phyloP scores from a whole-genome alignment of 30 jellyfish, hydroid and myxozoan species.

The Aurelia sp. region DNA sequence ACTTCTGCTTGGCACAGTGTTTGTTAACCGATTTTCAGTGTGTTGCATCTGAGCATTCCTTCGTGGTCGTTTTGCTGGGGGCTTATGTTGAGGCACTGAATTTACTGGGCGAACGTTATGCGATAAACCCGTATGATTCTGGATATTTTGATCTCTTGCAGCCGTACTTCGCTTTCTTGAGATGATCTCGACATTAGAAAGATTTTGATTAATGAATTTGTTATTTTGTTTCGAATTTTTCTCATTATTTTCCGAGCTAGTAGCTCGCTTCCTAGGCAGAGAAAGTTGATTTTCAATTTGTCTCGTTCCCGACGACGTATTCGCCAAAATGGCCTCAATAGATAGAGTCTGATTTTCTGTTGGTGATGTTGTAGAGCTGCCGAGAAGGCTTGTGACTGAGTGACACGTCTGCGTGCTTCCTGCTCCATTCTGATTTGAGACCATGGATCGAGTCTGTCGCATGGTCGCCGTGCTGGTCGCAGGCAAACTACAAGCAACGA shows the following conservation, averaged over 20 bases:
- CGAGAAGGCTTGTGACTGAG: constrained; percentile 53
- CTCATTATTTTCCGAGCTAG: neutral
- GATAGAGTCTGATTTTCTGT: constrained; percentile 49
- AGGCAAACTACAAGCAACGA: neutral
- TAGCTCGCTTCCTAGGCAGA: neutral
- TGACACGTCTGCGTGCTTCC: constrained; percentile 46
- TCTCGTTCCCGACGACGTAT: neutral
- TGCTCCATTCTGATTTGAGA: neutral
- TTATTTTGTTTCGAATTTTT: neutral
- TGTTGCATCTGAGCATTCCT: neutral
- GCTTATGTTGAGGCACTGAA: neutral
- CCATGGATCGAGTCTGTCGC: constrained; percentile 8
- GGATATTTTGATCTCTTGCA: neutral
- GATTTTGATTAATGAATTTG: neutral
- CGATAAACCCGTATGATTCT: neutral
- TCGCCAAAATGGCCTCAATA: constrained; percentile 29
- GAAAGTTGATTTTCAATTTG: neutral
- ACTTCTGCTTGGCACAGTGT: neutral
- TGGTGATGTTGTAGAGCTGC: constrained; percentile 15
- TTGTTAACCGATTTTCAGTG: neutral
- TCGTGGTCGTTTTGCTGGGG: neutral
- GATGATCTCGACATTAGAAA: neutral
- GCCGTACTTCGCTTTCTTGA: neutral
- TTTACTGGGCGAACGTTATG: neutral
- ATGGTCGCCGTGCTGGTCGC: neutral